Evolutionary conservation across 2,113 vertebrate genomes (phyloP), one percentile per base, ranked within the genome.

Genomic region (Sisor rabdophorus): DNA sequence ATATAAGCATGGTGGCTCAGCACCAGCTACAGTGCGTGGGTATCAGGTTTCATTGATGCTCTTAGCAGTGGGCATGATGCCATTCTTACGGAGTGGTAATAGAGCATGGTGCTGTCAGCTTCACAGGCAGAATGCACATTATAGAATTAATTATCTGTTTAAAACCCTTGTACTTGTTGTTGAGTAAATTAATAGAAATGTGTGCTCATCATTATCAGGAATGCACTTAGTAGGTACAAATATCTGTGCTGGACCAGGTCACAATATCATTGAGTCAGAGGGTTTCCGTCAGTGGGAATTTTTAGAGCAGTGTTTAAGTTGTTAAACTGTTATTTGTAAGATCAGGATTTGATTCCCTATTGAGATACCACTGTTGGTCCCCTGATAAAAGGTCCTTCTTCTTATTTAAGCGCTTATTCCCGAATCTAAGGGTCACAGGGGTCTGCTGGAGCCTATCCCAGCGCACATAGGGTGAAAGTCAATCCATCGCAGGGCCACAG

Each of bases 161-260:
- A 83, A 83, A 85, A 80, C 44, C 70, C 65, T 55, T 80, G 86
- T 85, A 87, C 87, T 86, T 86, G 83, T 58, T 76, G 48, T 78
- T 63, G 75, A 75, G 71, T 58, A 63, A 76, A 74, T 52, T 70
- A 58, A 74, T 63, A 24, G 47, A 36, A 44, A 48, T 53, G 44
- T 20, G 59, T 48, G 48, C 52, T 50, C 24, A 26, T 36, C 20
- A 4, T 4, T 50, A 48, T 28, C 11, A 22, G 75, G 15, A 59
- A 47, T 24, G 19, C 72, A 32, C 58, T 44, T 50, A 19, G 8
- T 13, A 15, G 58, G 54, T 36, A 67, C 11, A 11, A n/a, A 10
- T 64, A 59, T 72, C 54, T 47, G 28, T 3, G 1, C 63, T 22
- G 10, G 15, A 20, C 19, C 26, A 70, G 15, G 64, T 30, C 30